Percentiles rank a stretch among this genome's conserved stretches.
phyloP scores from a whole-genome alignment of 2,888 invertebrate species.

The Pseudococcus longispinus region DNA sequence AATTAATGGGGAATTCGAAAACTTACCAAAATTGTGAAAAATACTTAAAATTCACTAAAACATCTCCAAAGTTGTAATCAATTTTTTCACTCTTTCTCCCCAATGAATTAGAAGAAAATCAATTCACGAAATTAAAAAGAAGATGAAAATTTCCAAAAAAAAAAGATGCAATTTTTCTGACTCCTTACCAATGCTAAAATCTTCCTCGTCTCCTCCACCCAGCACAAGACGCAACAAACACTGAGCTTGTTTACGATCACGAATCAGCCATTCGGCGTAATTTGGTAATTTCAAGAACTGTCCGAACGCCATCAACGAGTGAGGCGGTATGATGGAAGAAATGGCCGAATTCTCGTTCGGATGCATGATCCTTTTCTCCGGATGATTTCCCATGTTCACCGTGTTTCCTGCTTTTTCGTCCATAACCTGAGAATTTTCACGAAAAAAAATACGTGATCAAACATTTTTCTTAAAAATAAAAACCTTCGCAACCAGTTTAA shows the following conservation, averaged over 20 bases:
- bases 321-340: conserved; percentile 74
- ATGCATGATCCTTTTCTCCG: conserved; percentile 47
- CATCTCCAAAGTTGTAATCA: too few species aligned
- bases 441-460: not conserved
- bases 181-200: conserved; percentile 46
- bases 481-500: not conserved
- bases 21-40: too few species aligned
- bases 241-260: conserved; percentile 83
- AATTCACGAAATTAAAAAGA: too few species aligned
- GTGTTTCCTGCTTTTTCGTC: conserved; percentile 48
- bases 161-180: not conserved
- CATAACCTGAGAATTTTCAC: conserved; percentile 18
- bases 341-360: conserved; percentile 47
- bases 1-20: too few species aligned
- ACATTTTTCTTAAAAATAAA: not conserved
- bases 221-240: conserved; percentile 85
- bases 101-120: too few species aligned
- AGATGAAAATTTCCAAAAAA: not conserved
- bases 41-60: too few species aligned
- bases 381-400: conserved; percentile 42
- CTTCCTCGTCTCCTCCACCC: conserved; percentile 70
- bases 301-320: conserved; percentile 89
- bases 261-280: conserved; percentile 86
- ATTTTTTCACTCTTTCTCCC: too few species aligned
- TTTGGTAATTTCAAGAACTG: conserved; percentile 87